Conservation (phyloP, 2,113 vertebrate genomes). For the Apistogramma diplotaenia region DNA sequence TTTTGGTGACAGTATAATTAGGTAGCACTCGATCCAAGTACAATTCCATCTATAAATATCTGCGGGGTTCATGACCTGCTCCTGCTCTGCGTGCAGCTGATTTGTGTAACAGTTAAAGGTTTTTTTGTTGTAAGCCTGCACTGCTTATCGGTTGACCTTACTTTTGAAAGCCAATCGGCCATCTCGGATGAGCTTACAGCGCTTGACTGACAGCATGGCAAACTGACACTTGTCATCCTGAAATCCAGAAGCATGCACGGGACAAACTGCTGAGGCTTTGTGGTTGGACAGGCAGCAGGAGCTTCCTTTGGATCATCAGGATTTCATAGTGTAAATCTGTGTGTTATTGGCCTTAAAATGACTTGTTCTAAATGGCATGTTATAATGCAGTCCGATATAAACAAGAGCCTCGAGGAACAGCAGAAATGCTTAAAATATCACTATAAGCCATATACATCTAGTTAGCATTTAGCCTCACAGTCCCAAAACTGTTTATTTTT, state of each 20-base stretch:
- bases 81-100: conserved; percentile 36
- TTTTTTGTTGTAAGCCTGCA: conserved; percentile 45
- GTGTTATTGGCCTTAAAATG: too few relatives aligned
- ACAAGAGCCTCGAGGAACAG: too few relatives aligned
- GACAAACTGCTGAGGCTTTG: neutral
- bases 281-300: neutral
- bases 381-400: too few relatives aligned
- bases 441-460: too few relatives aligned
- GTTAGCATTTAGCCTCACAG: too few relatives aligned
- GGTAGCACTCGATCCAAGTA: conserved; percentile 53
- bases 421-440: too few relatives aligned
- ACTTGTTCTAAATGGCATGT: too few relatives aligned
- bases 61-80: conserved; percentile 35
- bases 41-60: conserved; percentile 68
- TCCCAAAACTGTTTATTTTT: too few relatives aligned
- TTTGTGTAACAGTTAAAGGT: conserved; percentile 59
- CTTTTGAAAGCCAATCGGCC: conserved; percentile 38
- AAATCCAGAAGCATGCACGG: neutral
- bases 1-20: conserved; percentile 26
- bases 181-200: neutral
- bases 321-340: too few relatives aligned
- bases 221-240: neutral
- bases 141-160: conserved; percentile 31
- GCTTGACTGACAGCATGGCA: conserved; percentile 4
- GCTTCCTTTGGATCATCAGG: too few relatives aligned